Percentiles rank a stretch among this genome's conserved stretches.
These are phyloP conservation scores for Pristionchus fissidentatus DNA, from an alignment of 2,888 invertebrate species.

Conservation along the genomic window DNA sequence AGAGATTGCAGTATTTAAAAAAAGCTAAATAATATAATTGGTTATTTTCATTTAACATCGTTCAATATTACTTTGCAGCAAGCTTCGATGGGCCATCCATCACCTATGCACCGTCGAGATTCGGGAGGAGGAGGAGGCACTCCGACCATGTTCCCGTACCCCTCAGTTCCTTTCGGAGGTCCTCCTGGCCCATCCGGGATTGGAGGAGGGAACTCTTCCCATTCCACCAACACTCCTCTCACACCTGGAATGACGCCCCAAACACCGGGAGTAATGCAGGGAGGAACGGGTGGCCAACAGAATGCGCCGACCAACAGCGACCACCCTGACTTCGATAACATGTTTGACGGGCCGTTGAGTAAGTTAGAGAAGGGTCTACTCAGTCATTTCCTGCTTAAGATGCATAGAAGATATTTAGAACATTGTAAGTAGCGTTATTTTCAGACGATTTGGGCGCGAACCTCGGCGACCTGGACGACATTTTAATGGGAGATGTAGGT, in stretches of 20 bases:
- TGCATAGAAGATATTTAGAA: too few species aligned
- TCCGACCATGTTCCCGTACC: constrained; percentile 38
- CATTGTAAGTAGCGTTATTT: background rate
- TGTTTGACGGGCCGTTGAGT: background rate
- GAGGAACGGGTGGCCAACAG: background rate
- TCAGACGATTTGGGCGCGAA: constrained; percentile 29
- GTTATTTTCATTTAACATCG: background rate
- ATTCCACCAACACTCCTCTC: too few species aligned
- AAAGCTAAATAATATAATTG: background rate
- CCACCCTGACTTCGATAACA: constrained; percentile 35
- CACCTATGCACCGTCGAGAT: constrained; percentile 13
- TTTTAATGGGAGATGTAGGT: background rate
- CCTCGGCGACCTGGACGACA: constrained; percentile 44
- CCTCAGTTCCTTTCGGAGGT: background rate
- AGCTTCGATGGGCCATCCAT: constrained; percentile 25
- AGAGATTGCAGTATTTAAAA: background rate
- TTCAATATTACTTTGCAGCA: too few species aligned
- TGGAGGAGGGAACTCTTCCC: background rate
- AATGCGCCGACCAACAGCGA: background rate
- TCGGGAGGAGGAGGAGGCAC: constrained; percentile 5
- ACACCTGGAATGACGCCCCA: constrained; percentile 14
- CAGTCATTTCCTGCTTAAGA: too few species aligned
- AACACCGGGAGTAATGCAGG: background rate
- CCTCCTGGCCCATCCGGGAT: constrained; percentile 20
- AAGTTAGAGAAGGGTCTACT: background rate